A percentile compares a stretch with the other conserved stretches of the same genome.
Evolutionary conservation across 2,797 vertebrate genomes (phyloP).

Genomic region (Tokudaia muenninki): DNA sequence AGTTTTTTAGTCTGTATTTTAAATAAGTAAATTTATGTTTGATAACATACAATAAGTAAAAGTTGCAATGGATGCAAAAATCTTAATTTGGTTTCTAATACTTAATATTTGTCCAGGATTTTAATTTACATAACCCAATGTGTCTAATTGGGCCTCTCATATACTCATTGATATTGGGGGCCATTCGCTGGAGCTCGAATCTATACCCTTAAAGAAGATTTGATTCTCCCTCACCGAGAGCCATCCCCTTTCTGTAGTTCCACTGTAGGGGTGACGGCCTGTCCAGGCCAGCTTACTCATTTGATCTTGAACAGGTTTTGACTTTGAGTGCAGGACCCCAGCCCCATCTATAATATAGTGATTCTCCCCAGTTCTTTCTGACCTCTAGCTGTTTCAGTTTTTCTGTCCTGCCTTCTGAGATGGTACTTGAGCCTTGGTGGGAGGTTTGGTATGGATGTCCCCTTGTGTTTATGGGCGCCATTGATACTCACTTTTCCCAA

Average conservation of each 20-base stretch:
- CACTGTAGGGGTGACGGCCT: too few species aligned
- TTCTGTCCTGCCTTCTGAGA: too few species aligned
- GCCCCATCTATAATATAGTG: too few species aligned
- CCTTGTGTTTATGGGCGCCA: not conserved
- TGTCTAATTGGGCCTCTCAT: too few species aligned
- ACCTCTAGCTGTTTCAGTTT: not conserved
- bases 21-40: not conserved
- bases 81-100: conserved; percentile 12
- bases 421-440: too few species aligned
- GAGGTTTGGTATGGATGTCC: not conserved
- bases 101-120: conserved; percentile 18
- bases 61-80: not conserved
- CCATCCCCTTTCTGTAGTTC: too few species aligned
- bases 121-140: not conserved
- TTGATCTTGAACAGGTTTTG: not conserved
- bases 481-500: not conserved
- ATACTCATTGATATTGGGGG: not conserved
- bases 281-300: not conserved
- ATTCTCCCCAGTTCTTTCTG: not conserved
- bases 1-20: conserved; percentile 29
- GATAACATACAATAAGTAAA: conserved; percentile 7
- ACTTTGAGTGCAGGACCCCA: not conserved
- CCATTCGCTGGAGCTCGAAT: not conserved
- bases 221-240: not conserved
- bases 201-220: not conserved